phyloP scores from a whole-genome alignment of 2,797 vertebrate species.

The Neomorphus geoffroyi region DNA sequence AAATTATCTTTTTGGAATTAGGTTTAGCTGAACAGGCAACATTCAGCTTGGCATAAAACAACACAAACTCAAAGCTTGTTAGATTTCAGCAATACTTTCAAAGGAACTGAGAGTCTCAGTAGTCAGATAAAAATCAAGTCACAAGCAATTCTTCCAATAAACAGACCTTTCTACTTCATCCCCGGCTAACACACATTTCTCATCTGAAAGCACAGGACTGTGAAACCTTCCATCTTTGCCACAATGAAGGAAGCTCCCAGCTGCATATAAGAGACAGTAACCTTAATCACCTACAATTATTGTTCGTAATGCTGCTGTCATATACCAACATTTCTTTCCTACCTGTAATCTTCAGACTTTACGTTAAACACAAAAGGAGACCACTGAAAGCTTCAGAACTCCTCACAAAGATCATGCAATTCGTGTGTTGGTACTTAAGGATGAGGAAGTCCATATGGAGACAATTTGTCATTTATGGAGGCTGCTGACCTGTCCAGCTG shows the following conservation, averaged over 20 bases:
- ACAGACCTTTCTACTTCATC: not conserved
- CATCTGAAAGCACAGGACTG: not conserved
- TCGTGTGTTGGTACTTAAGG: rapidly evolving
- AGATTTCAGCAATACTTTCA: not conserved
- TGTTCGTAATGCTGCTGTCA: not conserved
- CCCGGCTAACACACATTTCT: not conserved
- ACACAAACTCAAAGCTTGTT: not conserved
- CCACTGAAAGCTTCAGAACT: not conserved
- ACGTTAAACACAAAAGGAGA: not conserved
- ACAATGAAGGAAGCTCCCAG: not conserved
- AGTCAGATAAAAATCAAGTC: not conserved
- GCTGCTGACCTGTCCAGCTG: not conserved
- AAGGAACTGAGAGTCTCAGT: not conserved
- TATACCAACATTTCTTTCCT: not conserved
- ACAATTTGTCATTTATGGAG: not conserved
- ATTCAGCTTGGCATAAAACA: not conserved
- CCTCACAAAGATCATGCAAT: not conserved
- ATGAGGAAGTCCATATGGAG: not conserved
- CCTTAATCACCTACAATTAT: not conserved
- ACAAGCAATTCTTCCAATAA: not conserved
- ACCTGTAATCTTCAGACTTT: not conserved
- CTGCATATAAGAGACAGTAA: not conserved
- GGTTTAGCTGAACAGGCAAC: not conserved
- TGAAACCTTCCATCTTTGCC: not conserved
- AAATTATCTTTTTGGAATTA: not conserved